Base-by-base conservation (phyloP, 2,888 invertebrate species). In the Malthinus seriepunctatus region DNA sequence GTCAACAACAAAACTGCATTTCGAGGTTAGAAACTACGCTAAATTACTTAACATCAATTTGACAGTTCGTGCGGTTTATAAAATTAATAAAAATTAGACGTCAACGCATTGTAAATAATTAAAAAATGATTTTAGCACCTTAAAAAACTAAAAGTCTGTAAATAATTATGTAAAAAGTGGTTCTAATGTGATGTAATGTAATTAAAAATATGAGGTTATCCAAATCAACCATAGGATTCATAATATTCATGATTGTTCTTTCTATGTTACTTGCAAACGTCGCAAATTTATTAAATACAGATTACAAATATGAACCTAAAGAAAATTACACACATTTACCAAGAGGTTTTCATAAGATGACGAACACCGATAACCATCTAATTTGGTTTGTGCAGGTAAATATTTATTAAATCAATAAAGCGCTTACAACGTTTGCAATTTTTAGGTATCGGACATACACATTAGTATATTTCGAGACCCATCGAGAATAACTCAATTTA, bases 361-460 rank as follows among this genome's bases (percentile, higher is more conserved):
- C 80, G 39, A 82, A 86, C 69, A 81, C 83, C 1, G 69, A 79
- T 8, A 78, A 84, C 42, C 83, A 88, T 71, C 76, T 91, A 46
- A 80, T 90, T 64, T 91, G 90, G 90, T 91, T 91, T 78, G 71
- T 91, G 63, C 91, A 91, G 84, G 91, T 90, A 78, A 77, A 63
- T 32, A 32, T 11, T 51, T 11, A 33, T 53, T 38, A 53, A 12
- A 51, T 32, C 35, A 3, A n/a, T 54, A 39, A 31, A 15, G 39
- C 39, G 11, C 6, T 15, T 42, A 23, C n/a, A 11, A 9, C n/a
- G 12, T 42, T 15, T 3, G 23, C 55, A 32, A 47, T 51, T 34
- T 14, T 35, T 76, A 95, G 93, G 88, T 95, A 70, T 90, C 93
- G 59, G 95, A 95, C 78, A 84, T 95, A 64, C 95, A 95, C 76